Evolutionary conservation across 53 echinoderm and acorn worm species (phyloP), one percentile per base, ranked within the genome.

Genomic region (Holothuria scabra): DNA sequence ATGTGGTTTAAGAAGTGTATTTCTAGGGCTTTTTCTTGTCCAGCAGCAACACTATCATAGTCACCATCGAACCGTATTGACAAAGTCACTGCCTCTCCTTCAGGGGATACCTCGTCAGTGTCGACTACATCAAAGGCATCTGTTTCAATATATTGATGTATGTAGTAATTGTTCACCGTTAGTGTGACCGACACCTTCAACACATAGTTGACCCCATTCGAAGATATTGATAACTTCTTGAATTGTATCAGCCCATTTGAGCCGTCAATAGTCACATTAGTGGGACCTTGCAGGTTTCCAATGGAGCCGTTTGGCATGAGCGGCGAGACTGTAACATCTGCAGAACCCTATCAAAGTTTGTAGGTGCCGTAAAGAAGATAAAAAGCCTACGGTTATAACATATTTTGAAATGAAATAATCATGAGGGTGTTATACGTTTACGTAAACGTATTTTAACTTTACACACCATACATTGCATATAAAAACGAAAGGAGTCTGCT

Each of bases 341-440:
- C 93, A 74, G 76, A 85, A 56, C 90, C 90, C 95, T 94, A n/a
- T n/a, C n/a, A n/a, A n/a, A n/a, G n/a, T n/a, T n/a, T n/a, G 83
- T 33, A 59, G 37, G 18, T 52, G 52, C 14, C 3, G 14, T 1
- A 52, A 18, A 16, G 18, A 52, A 16, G 18, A 0, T 52, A 16
- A 9, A 16, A 16, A 52, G 2, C 52, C 52, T 41, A 41, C n/a
- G n/a, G n/a, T n/a, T n/a, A n/a, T n/a, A n/a, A n/a, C n/a, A n/a
- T n/a, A n/a, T n/a, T n/a, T n/a, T n/a, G n/a, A n/a, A n/a, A n/a
- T n/a, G n/a, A n/a, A n/a, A n/a, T n/a, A n/a, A n/a, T n/a, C n/a
- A n/a, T n/a, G n/a, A n/a, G n/a, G n/a, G n/a, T n/a, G n/a, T n/a
- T n/a, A n/a, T n/a, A n/a, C n/a, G n/a, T n/a, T n/a, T n/a, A n/a